These are phyloP conservation scores for Brachionus rotundiformis DNA, from an alignment of 1,140 invertebrate species.

Conservation along the genomic window DNA sequence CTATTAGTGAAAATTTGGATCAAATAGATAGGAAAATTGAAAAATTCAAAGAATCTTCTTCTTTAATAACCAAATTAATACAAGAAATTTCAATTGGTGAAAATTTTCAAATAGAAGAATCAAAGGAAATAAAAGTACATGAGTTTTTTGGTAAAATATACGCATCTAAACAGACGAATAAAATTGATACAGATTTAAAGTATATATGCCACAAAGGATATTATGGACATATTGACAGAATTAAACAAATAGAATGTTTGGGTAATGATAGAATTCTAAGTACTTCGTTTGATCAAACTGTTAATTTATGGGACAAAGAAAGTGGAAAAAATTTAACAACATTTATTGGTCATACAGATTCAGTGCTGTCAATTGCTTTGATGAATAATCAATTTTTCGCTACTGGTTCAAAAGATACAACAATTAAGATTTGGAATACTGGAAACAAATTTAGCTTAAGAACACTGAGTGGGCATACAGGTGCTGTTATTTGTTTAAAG, in stretches of 20 bases:
- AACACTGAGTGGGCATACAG: not conserved
- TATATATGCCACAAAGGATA: not conserved
- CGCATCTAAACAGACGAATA: not conserved
- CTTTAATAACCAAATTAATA: not conserved
- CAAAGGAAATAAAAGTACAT: not conserved
- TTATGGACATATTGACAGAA: not conserved
- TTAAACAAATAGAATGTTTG: not conserved
- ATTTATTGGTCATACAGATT: constrained; percentile 31
- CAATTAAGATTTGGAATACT: constrained; percentile 35
- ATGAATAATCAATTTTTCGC: constrained; percentile 27
- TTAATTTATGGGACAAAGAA: not conserved
- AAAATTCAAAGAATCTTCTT: not conserved
- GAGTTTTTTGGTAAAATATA: constrained; percentile 30
- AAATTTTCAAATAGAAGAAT: not conserved
- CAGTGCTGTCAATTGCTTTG: not conserved
- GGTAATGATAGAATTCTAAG: not conserved
- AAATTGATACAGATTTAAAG: not conserved
- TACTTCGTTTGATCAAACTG: not conserved
- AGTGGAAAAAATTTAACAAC: not conserved
- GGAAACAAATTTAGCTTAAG: not conserved
- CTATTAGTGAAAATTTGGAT: not conserved
- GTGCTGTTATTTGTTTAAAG: not conserved
- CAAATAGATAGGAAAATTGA: not conserved
- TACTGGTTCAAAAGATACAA: not conserved
- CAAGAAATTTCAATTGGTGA: not conserved